Evolutionary conservation across 2,888 invertebrate genomes (phyloP).

Genomic region (Platycnemis pennipes): DNA sequence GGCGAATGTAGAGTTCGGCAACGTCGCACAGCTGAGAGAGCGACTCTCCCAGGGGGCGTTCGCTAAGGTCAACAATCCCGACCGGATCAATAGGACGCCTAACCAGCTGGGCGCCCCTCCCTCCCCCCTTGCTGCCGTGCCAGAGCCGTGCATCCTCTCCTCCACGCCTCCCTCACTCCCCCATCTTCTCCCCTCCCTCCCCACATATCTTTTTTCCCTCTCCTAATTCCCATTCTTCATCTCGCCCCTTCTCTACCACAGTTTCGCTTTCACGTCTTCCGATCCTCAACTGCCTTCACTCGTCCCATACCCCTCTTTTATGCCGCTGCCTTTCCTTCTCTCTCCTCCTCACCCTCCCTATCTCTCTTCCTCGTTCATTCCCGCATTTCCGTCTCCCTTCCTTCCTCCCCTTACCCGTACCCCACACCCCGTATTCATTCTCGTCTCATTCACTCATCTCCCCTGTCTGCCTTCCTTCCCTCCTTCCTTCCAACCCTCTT

Average conservation of each 20-base stretch:
- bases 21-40: slow-evolving; percentile 67
- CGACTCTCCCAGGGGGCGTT: slow-evolving; percentile 66
- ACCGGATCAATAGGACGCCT: slow-evolving; percentile 63
- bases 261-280: background rate
- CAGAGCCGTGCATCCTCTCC: background rate
- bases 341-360: background rate
- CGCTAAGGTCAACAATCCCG: slow-evolving; percentile 66
- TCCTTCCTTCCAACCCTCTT: background rate
- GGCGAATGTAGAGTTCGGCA: background rate
- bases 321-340: background rate
- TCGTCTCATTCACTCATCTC: slow-evolving; percentile 19
- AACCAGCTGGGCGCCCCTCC: slow-evolving; percentile 59
- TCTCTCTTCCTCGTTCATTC: background rate
- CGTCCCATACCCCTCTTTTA: background rate
- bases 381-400: slow-evolving; percentile 7
- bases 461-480: background rate
- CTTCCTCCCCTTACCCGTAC: background rate
- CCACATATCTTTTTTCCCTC: background rate
- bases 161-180: background rate
- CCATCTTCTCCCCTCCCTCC: background rate
- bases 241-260: background rate
- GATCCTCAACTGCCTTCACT: background rate
- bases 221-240: background rate
- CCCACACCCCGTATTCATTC: background rate
- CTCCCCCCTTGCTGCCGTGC: background rate